Evolutionary conservation across 2,113 vertebrate genomes (phyloP), one percentile per base, ranked within the genome.

Genomic region (Stigmatopora argus): DNA sequence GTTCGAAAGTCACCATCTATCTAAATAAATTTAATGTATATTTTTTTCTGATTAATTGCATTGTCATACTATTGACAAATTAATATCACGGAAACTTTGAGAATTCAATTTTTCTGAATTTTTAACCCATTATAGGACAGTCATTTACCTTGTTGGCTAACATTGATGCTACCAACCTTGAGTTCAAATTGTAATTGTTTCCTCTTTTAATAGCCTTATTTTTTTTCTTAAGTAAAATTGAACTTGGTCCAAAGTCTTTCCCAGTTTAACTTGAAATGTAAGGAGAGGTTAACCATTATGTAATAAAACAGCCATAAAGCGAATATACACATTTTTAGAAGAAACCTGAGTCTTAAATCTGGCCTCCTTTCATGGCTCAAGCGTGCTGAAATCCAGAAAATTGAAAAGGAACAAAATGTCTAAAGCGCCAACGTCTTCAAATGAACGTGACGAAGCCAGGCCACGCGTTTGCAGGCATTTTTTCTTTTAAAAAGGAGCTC

Each of bases 401-500:
- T 31, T 4, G 13, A 55, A n/a, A 55, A 23, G 23, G 53, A 56
- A 46, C 64, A 73, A 48, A 26, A 13, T 44, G 57, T 14, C 3
- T 15, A 34, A 46, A 44, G 55, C 19, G n/a, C 7, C 38, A 15
- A 52, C 14, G 0, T 34, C 5, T 7, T 26, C 0, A 1, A 19
- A 57, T 41, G 41, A 55, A 51, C 67, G 64, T 19, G 26, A 63
- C 58, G 34, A 19, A 64, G 47, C 72, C 23, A 71, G n/a, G 26
- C 51, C 14, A 13, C 66, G 64, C 60, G 48, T 77, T 71, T 64
- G 65, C 7, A 63, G 70, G 56, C 45, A 57, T 70, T 65, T 51
- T 79, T 26, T 34, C 65, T 78, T 61, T 67, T 75, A 38, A 53
- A 78, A 71, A 65, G 53, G 77, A 45, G 21, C 44, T 45, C 12